Conservation (phyloP, 2,113 vertebrate species). For the Scortum barcoo region DNA sequence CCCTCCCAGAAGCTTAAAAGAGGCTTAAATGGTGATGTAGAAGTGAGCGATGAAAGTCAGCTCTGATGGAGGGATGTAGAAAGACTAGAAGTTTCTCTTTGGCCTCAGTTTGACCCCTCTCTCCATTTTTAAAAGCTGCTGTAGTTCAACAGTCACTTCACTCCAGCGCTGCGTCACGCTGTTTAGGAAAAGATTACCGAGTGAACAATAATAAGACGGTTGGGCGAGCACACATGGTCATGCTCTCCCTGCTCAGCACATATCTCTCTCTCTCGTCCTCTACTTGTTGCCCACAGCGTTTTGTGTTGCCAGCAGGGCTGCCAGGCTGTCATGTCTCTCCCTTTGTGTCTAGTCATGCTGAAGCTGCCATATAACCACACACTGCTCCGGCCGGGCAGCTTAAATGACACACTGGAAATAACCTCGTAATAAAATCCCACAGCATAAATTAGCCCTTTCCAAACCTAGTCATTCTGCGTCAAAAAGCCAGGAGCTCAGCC, state of each 20-base stretch:
- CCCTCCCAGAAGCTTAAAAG: conserved; percentile 7
- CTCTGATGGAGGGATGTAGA: conserved; percentile 11
- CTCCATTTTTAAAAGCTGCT: background rate
- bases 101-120: conserved; percentile 46
- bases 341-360: conserved; percentile 72
- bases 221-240: conserved; percentile 27
- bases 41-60: conserved; percentile 29
- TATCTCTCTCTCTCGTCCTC: conserved; percentile 21
- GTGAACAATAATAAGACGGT: conserved; percentile 39
- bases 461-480: conserved; percentile 58
- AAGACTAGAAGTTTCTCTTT: conserved; percentile 12
- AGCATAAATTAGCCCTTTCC: conserved; percentile 62
- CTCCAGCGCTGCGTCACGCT: conserved; percentile 12
- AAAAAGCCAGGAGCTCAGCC: conserved; percentile 37
- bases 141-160: background rate
- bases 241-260: background rate
- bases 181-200: conserved; percentile 30
- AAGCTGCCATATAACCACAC: conserved; percentile 62
- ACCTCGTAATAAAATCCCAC: conserved; percentile 67
- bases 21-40: conserved; percentile 17
- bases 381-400: conserved; percentile 25
- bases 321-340: conserved; percentile 40
- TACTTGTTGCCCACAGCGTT: conserved; percentile 22
- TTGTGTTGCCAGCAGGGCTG: conserved; percentile 35
- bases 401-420: conserved; percentile 65